Conservation (phyloP, 2,888 invertebrate genomes). For the Pinctada fucata region DNA sequence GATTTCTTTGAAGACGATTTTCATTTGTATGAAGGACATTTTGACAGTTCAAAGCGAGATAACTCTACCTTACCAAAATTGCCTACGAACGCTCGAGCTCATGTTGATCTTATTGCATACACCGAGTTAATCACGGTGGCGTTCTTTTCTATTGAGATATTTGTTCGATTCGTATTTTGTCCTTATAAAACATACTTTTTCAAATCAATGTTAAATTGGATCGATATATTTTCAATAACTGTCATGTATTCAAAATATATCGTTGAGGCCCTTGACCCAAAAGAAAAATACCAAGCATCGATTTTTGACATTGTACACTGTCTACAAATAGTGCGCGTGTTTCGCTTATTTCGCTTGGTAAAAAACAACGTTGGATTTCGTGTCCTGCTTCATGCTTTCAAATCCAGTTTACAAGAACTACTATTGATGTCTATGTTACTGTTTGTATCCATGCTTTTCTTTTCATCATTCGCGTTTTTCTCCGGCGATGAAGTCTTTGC, state of each 20-base stretch:
- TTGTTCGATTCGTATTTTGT: conserved; percentile 54
- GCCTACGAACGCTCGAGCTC: conserved; percentile 44
- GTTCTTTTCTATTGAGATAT: conserved; percentile 63
- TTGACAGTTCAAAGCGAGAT: conserved; percentile 27
- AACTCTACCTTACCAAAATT: conserved; percentile 40
- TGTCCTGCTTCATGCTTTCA: conserved; percentile 65
- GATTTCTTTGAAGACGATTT: conserved; percentile 49
- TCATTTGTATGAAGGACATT: conserved; percentile 41
- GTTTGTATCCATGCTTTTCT: conserved; percentile 62
- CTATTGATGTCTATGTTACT: conserved; percentile 64
- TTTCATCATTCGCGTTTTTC: conserved; percentile 65
- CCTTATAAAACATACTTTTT: conserved; percentile 52
- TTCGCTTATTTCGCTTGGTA: conserved; percentile 63
- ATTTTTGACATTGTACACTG: conserved; percentile 58
- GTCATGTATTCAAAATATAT: conserved; percentile 59
- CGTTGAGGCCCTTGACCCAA: conserved; percentile 47
- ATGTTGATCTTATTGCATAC: conserved; percentile 43
- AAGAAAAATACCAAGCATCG: conserved; percentile 54
- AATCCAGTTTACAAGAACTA: conserved; percentile 62
- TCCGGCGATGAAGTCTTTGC: conserved; percentile 58
- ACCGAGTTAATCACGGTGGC: conserved; percentile 50
- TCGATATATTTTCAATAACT: conserved; percentile 58
- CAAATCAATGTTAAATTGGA: conserved; percentile 54
- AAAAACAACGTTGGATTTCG: conserved; percentile 64
- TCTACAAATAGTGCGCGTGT: conserved; percentile 61